Evolutionary conservation across 2,113 vertebrate species (phyloP).

Genomic region (Cyanistes caeruleus): DNA sequence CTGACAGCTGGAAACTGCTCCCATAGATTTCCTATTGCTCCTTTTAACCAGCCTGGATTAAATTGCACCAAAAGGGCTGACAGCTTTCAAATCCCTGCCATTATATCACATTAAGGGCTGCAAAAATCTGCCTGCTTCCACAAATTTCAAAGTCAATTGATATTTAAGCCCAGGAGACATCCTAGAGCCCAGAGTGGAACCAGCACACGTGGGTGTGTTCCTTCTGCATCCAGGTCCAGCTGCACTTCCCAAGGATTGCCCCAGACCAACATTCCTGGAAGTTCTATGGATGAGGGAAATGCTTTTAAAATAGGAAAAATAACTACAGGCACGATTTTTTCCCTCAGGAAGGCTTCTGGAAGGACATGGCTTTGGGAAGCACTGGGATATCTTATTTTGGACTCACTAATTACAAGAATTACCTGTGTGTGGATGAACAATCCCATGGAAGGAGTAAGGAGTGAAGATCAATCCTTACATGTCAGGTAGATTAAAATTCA

Average conservation of each 20-base stretch:
- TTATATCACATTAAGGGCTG: conserved; percentile 28
- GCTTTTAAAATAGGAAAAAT: neutral
- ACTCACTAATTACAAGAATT: neutral
- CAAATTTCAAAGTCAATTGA: conserved; percentile 69
- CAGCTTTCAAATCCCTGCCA: conserved; percentile 44
- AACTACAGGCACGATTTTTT: neutral
- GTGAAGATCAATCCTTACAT: neutral
- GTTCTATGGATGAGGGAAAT: neutral
- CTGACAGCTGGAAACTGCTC: conserved; percentile 72
- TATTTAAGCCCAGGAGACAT: conserved; percentile 16
- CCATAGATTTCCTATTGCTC: conserved; percentile 73
- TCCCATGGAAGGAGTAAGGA: neutral
- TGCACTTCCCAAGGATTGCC: neutral
- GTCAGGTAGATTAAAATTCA: neutral
- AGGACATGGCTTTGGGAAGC: neutral
- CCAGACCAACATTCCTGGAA: neutral
- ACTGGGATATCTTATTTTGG: neutral
- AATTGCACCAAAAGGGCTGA: conserved; percentile 69
- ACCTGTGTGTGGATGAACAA: neutral
- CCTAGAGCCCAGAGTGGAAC: neutral
- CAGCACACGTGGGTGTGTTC: neutral
- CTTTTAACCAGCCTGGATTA: conserved; percentile 63
- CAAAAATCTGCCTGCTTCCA: conserved; percentile 58
- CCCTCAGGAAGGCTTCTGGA: neutral
- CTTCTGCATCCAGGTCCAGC: neutral